These are phyloP conservation scores for Saguinus midas DNA, from an alignment of 2,113 vertebrate genomes.

Conservation along the genomic window DNA sequence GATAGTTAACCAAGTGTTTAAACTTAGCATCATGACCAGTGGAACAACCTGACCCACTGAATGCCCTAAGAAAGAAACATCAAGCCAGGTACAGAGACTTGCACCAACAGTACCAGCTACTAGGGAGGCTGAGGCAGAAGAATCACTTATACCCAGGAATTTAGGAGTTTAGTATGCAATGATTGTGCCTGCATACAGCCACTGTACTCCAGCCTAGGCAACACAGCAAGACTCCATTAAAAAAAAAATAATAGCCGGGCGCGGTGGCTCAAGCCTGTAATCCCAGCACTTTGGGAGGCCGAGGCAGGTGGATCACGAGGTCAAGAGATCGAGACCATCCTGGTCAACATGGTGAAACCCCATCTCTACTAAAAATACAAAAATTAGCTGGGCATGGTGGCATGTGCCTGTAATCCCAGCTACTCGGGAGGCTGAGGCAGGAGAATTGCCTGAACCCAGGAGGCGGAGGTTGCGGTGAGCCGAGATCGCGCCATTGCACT, in stretches of 20 bases:
- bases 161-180: neutral
- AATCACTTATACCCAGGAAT: neutral
- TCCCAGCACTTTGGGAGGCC: too few species aligned
- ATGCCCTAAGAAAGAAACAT: neutral
- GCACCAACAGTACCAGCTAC: neutral
- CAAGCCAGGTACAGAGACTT: neutral
- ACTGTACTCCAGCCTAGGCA: neutral
- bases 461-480: too few species aligned
- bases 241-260: neutral
- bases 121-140: neutral
- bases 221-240: neutral
- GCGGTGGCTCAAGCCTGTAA: too few species aligned
- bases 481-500: neutral
- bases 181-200: neutral
- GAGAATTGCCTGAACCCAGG: too few species aligned
- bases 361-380: too few species aligned
- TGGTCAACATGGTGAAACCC: too few species aligned
- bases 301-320: too few species aligned
- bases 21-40: neutral
- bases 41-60: neutral
- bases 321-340: too few species aligned
- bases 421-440: too few species aligned
- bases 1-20: slow-evolving; percentile 38
- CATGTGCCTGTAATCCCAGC: too few species aligned
- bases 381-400: too few species aligned